Evolutionary conservation across 1,140 invertebrate genomes (phyloP), one percentile per base, ranked within the genome.

Genomic region (Dermatophagoides farinae): DNA sequence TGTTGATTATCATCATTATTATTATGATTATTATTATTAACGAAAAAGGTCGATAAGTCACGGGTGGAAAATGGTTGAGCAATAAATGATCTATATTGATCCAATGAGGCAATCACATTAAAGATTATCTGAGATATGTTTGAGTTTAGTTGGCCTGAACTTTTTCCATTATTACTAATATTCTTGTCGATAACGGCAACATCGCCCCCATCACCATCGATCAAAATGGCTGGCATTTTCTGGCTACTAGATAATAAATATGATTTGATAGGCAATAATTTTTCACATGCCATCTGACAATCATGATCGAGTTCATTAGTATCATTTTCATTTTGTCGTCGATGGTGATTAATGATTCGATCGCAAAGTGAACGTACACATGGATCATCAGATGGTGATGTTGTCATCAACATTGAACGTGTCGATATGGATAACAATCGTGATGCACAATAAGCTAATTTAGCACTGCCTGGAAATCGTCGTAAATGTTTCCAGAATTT

Each of bases 401-500:
- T 1, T 23, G 46, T 9, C 53, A 44, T 25, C 1, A 55, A 31
- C 53, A 55, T 55, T 18, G 53, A 39, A n/a, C 53, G 25, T 11
- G 53, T 55, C 20, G n/a, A 41, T 5, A 55, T 55, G 10, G 53
- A 55, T n/a, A 55, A 44, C 53, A 55, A 20, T 6, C 53, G 53
- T 8, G 53, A 38, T 11, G 53, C 53, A 23, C 53, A 55, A 25
- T 55, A 55, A 23, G 53, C 53, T 4, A 55, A 20, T 44, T 55
- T 55, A 25, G 53, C 53, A 14, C 25, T 38, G 1, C 14, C 53
- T 2, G 53, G 53, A 55, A 55, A 55, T n/a, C 53, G 53, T 14
- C 41, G 53, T 44, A 55, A 44, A 44, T 55, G 53, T 25, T 55
- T 55, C 53, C 53, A 55, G 31, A 41, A 55, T 25, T 55, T 55